phyloP scores from a whole-genome alignment of 2,113 vertebrate species.

The Lamprotornis superbus region DNA sequence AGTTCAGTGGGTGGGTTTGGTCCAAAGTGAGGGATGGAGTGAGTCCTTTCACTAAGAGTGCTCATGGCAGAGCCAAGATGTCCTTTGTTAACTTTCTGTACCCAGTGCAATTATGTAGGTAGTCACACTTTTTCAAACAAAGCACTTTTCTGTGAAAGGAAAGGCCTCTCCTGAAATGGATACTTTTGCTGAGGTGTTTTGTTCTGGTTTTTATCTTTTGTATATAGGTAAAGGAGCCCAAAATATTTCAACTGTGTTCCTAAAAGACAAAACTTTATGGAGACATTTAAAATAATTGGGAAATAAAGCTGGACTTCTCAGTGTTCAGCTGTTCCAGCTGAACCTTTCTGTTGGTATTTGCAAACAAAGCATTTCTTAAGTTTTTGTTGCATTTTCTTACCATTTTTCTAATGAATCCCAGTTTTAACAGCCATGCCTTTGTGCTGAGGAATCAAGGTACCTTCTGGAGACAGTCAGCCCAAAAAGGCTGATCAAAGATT shows the following conservation, averaged over 20 bases:
- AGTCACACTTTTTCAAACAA: background rate
- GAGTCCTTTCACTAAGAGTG: background rate
- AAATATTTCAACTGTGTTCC: background rate
- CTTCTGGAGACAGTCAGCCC: background rate
- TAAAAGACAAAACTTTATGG: background rate
- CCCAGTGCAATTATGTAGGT: background rate
- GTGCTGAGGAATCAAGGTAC: background rate
- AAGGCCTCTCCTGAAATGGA: background rate
- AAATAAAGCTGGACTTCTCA: background rate
- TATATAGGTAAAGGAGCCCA: background rate
- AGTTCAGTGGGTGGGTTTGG: background rate
- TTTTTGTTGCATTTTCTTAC: background rate
- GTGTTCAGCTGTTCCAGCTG: background rate
- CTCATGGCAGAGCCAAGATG: background rate
- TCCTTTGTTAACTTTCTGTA: background rate
- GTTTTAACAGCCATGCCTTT: background rate
- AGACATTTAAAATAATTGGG: background rate
- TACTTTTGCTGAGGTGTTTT: background rate
- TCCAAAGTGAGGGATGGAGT: background rate
- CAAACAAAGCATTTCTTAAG: background rate
- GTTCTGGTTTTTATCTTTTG: background rate
- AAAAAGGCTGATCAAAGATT: background rate
- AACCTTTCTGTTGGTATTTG: background rate
- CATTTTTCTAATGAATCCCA: background rate
- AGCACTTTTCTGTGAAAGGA: background rate